phyloP scores from a whole-genome alignment of 2,797 vertebrate species.

The Helostoma temminkii region DNA sequence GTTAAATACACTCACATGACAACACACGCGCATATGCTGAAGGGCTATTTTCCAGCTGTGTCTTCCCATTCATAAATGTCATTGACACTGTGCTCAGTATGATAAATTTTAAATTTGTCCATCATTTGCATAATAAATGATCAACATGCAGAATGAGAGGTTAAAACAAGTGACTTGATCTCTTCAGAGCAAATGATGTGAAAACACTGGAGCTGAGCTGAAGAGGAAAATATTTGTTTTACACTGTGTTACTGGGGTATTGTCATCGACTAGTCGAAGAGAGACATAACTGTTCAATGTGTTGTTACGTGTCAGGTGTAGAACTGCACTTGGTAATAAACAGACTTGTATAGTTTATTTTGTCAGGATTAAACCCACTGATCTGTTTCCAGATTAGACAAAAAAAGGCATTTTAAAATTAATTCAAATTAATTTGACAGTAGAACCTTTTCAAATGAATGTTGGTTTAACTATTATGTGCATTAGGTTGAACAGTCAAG shows the following conservation, averaged over 20 bases:
- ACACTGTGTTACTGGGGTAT: no score
- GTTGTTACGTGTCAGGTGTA: neutral
- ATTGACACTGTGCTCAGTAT: constrained; percentile 71
- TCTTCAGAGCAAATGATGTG: constrained; percentile 11
- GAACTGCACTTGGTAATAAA: neutral
- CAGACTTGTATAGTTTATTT: neutral
- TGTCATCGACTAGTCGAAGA: neutral
- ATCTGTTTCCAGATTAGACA: no score
- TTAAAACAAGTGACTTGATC: constrained; percentile 59
- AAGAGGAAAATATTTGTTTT: neutral
- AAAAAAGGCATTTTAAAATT: neutral
- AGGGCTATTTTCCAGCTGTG: constrained; percentile 76
- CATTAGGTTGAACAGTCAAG: neutral
- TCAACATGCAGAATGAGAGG: constrained; percentile 71
- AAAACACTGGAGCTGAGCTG: neutral
- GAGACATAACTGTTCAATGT: neutral
- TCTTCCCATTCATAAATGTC: constrained; percentile 79
- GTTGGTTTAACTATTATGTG: neutral
- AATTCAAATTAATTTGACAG: neutral
- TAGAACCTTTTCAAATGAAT: neutral
- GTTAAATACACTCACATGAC: constrained; percentile 34
- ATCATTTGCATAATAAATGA: constrained; percentile 78
- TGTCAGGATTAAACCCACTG: neutral
- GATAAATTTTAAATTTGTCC: constrained; percentile 70
- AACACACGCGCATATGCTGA: constrained; percentile 50